Conservation (phyloP, 2,797 vertebrate species). For the Sus cebifrons region DNA sequence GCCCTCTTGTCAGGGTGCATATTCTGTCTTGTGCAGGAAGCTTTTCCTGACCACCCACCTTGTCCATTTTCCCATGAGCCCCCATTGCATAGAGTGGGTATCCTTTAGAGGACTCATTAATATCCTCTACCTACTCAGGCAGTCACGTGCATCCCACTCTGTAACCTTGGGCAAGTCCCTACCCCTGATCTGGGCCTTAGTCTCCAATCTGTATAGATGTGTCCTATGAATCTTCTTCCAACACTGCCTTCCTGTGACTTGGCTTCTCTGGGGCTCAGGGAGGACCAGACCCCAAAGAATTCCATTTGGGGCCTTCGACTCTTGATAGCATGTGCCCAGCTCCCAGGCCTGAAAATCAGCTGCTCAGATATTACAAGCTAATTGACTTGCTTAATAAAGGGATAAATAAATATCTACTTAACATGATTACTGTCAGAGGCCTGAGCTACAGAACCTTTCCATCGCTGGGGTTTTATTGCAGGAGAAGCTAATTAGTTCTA, state of each 20-base stretch:
- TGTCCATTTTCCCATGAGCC: background rate
- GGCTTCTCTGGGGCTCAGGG: slow-evolving; percentile 2
- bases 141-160: background rate
- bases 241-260: background rate
- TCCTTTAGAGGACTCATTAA: background rate
- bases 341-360: slow-evolving; percentile 87
- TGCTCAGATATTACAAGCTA: slow-evolving; percentile 89
- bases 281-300: background rate
- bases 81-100: background rate
- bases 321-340: slow-evolving; percentile 72
- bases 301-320: background rate
- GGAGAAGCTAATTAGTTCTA: slow-evolving; percentile 90
- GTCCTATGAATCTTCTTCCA: background rate
- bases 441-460: slow-evolving; percentile 87
- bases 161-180: slow-evolving; percentile 2
- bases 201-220: background rate
- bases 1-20: background rate
- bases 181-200: background rate
- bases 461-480: slow-evolving; percentile 87
- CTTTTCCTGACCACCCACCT: background rate
- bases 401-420: slow-evolving; percentile 92
- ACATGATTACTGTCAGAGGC: slow-evolving; percentile 90
- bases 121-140: background rate
- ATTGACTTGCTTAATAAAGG: slow-evolving; percentile 91
- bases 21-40: background rate